Conservation (phyloP, 2,797 vertebrate genomes). For the Buceros bicornis region DNA sequence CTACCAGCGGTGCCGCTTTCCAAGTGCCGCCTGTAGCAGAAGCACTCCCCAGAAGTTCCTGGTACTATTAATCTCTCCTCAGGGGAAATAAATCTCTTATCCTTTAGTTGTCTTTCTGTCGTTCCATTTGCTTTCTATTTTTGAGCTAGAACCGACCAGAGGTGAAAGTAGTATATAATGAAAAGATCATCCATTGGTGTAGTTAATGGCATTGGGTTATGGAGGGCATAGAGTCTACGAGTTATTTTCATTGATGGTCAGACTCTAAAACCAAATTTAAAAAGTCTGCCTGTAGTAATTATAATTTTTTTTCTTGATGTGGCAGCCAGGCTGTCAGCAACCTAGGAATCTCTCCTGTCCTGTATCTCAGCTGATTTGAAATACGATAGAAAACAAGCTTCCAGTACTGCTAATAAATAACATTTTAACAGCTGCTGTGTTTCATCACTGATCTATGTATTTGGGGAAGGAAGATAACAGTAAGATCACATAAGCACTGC, state of each 20-base stretch:
- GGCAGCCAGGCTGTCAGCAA: background rate
- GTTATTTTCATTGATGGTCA: background rate
- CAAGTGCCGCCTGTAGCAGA: background rate
- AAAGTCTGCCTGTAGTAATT: background rate
- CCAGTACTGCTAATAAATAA: background rate
- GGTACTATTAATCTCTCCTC: background rate
- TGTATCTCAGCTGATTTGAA: conserved; percentile 19
- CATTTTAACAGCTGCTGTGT: conserved; percentile 7
- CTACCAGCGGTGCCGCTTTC: background rate
- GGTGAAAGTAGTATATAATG: background rate
- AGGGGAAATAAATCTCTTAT: conserved; percentile 30
- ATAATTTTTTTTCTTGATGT: background rate
- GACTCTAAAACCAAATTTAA: background rate
- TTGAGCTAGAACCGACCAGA: background rate
- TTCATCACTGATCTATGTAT: conserved; percentile 11
- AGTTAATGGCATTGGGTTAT: background rate
- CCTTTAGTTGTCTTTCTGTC: conserved; percentile 22
- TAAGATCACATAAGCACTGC: background rate
- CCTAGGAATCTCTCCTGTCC: background rate
- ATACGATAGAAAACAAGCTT: conserved; percentile 14
- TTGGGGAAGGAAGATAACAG: background rate
- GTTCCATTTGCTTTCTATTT: background rate
- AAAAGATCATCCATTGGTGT: conserved; percentile 7
- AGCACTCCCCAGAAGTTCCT: background rate
- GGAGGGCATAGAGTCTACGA: accelerated